Percentiles rank a stretch among this genome's conserved stretches.
These are phyloP conservation scores for Sebastes iracundus DNA, from an alignment of 2,797 vertebrate genomes.

Conservation along the genomic window DNA sequence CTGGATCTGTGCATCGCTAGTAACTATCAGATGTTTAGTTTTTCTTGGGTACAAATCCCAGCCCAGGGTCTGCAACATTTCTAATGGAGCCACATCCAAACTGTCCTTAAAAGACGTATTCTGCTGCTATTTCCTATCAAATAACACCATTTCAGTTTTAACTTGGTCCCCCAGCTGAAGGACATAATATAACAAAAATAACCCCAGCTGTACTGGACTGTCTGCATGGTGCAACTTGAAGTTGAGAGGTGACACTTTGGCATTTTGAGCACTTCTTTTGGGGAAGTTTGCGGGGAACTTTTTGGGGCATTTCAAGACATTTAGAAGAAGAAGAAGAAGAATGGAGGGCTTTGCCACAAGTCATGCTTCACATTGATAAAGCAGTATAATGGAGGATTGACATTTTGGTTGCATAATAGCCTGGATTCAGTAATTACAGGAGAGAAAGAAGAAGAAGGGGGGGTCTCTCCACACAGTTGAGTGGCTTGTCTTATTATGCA, in stretches of 20 bases:
- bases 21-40: background rate
- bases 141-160: conserved; percentile 38
- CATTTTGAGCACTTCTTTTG: conserved; percentile 9
- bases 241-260: conserved; percentile 22
- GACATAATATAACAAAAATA: conserved; percentile 43
- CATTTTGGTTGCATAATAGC: conserved; percentile 59
- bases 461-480: conserved; percentile 34
- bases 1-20: no score
- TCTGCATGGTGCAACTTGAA: conserved; percentile 23
- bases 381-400: conserved; percentile 39
- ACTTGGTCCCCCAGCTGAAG: conserved; percentile 16
- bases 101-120: conserved; percentile 3
- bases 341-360: conserved; percentile 24
- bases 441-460: background rate
- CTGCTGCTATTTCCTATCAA: conserved; percentile 41
- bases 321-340: conserved; percentile 2
- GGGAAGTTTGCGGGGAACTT: background rate
- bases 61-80: background rate
- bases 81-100: background rate
- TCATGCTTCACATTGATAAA: conserved; percentile 36
- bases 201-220: conserved; percentile 14
- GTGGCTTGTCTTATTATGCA: conserved; percentile 51
- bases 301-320: conserved; percentile 31
- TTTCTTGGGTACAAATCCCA: background rate
- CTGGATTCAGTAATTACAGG: conserved; percentile 50